phyloP scores from a whole-genome alignment of 1,140 invertebrate genomes.

The Pogonognathellus flavescens region DNA sequence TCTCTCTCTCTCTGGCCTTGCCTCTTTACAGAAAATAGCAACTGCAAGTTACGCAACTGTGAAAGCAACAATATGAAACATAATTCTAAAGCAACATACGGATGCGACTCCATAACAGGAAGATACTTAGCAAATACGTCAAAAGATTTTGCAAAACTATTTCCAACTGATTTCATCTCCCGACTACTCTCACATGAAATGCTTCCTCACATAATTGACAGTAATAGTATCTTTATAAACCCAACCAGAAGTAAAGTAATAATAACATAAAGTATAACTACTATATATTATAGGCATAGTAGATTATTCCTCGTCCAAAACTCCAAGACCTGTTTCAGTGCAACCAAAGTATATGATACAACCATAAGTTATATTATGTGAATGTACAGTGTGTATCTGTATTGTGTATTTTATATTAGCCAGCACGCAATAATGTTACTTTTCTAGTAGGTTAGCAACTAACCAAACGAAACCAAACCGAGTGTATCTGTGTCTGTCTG shows the following conservation, averaged over 20 bases:
- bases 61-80: conserved; percentile 47
- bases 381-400: too few species aligned
- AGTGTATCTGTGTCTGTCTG: conserved; percentile 1
- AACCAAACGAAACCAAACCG: conserved; percentile 27
- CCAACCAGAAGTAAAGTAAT: too few species aligned
- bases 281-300: too few species aligned
- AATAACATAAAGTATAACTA: too few species aligned
- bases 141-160: conserved; percentile 41
- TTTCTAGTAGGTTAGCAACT: neutral
- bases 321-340: too few species aligned
- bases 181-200: conserved; percentile 48
- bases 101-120: neutral
- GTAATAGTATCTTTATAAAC: neutral
- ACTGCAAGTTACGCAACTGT: conserved; percentile 24
- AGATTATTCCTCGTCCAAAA: too few species aligned
- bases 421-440: neutral
- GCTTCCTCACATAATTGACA: conserved; percentile 33
- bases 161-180: conserved; percentile 43
- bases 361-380: too few species aligned
- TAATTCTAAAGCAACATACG: conserved; percentile 5
- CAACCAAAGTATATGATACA: too few species aligned
- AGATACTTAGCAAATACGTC: conserved; percentile 1
- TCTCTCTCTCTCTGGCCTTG: too few species aligned
- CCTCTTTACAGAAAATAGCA: conserved; percentile 7
- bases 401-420: too few species aligned